phyloP scores from a whole-genome alignment of 1,140 invertebrate species.

The Eupeodes corollae region DNA sequence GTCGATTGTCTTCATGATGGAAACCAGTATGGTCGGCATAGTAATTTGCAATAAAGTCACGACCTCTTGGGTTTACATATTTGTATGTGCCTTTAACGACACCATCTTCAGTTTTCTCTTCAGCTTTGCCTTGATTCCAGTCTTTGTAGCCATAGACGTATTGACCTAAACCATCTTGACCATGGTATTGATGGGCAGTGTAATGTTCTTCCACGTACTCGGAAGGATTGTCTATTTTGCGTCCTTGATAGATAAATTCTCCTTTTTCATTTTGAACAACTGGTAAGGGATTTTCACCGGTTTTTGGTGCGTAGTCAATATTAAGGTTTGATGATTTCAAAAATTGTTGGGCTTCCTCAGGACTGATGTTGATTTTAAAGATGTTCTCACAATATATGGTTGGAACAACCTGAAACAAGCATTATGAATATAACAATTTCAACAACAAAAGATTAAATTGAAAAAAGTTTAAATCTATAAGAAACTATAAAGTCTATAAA shows the following conservation, averaged over 20 bases:
- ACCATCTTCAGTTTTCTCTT: slow-evolving; percentile 30
- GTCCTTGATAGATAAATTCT: slow-evolving; percentile 45
- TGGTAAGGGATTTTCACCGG: slow-evolving; percentile 39
- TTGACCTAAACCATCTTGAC: slow-evolving; percentile 51
- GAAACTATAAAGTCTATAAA: too few species aligned
- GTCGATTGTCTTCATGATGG: slow-evolving; percentile 54
- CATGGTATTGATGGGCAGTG: slow-evolving; percentile 51
- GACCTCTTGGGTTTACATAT: slow-evolving; percentile 33
- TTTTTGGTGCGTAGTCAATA: slow-evolving; percentile 41
- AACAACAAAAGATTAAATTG: too few species aligned
- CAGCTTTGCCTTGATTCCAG: slow-evolving; percentile 50
- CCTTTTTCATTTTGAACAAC: slow-evolving; percentile 40
- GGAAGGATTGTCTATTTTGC: slow-evolving; percentile 48
- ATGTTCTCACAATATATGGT: slow-evolving; percentile 27
- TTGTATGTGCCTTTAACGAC: slow-evolving; percentile 33
- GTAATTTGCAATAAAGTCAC: slow-evolving; percentile 42
- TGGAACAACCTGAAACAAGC: slow-evolving; percentile 18
- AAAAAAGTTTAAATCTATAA: too few species aligned
- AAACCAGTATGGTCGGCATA: slow-evolving; percentile 52
- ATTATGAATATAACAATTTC: too few species aligned
- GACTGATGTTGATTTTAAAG: slow-evolving; percentile 45
- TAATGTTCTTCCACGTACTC: slow-evolving; percentile 54
- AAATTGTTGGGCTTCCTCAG: slow-evolving; percentile 49
- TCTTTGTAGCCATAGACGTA: slow-evolving; percentile 52
- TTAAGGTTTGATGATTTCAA: slow-evolving; percentile 31